A percentile compares a stretch with the other conserved stretches of the same genome.
Conservation (phyloP, 2,797 vertebrate species). For the Octomys mimax region DNA sequence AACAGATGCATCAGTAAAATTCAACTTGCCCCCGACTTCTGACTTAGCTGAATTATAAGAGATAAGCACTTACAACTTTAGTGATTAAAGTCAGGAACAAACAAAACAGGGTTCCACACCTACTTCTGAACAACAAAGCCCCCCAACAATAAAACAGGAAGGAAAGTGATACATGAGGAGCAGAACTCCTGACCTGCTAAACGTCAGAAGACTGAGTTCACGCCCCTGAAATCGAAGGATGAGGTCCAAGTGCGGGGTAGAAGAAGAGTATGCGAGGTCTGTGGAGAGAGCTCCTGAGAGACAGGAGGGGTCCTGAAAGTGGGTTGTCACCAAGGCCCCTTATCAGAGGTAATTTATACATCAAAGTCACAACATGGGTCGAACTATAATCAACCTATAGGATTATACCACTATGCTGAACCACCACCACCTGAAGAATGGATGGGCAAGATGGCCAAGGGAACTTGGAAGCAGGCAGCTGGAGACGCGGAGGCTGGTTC, state of each 20-base stretch:
- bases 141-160: background rate
- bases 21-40: background rate
- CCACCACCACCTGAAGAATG: background rate
- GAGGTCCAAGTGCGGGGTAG: background rate
- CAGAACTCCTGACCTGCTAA: background rate
- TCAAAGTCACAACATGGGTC: background rate
- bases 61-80: background rate
- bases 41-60: background rate
- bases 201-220: background rate
- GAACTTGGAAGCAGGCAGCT: background rate
- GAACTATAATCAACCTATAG: background rate
- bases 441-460: background rate
- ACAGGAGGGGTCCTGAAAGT: background rate
- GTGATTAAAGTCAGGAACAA: background rate
- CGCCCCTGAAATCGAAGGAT: background rate
- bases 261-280: background rate
- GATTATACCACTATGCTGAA: background rate
- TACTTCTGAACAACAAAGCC: constrained; percentile 3
- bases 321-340: background rate
- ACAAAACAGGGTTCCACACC: background rate
- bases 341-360: background rate
- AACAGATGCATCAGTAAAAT: background rate
- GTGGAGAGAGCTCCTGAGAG: background rate
- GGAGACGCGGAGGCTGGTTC: background rate
- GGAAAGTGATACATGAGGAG: background rate